Evolutionary conservation across 2,888 invertebrate genomes (phyloP), one percentile per base, ranked within the genome.

Genomic region (Xestia ashworthii): DNA sequence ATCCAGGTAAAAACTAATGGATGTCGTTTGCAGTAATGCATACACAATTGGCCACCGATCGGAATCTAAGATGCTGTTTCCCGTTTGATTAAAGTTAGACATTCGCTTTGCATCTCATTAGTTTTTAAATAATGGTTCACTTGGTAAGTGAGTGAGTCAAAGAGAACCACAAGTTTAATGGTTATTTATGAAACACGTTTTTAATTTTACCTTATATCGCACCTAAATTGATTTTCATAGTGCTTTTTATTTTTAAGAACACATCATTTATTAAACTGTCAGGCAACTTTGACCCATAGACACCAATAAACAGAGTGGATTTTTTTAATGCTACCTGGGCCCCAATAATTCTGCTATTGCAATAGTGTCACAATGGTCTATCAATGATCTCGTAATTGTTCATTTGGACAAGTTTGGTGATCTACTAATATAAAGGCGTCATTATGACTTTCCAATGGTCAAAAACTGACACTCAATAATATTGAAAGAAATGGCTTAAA

Each of bases 1-100:
- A 32, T 14, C 44, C 46, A 82, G 38, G 65, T 80, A 25, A 69
- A 68, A 55, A 66, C 38, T 53, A 78, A 83, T 66, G 66, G 53
- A 32, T 44, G 41, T 66, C 60, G 70, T 83, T 83, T 53, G 41
- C 83, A 70, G 83, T 83, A 82, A 80, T 83, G 69, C 80, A 83
- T 80, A 70, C 78, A 41, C 22, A n/a, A 83, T 78, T 48, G 83
- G 66, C 53, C 44, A 70, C 66, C 78, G 83, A 80, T 82, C 78
- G 64, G 22, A 48, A 82, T 80, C 78, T 65, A 60, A n/a, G 60
- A 60, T 60, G 0, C 19, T 46, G 67, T n/a, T 78, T 55, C 44
- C 53, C 44, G 32, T 78, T 83, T 69, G 78, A 76, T 76, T 67
- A 48, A 44, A 76, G 14, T 44, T n/a, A 14, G 50, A 66, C 25